These are phyloP conservation scores for Campopleginae sp. DNA, from an alignment of 2,888 invertebrate species.

Conservation along the genomic window DNA sequence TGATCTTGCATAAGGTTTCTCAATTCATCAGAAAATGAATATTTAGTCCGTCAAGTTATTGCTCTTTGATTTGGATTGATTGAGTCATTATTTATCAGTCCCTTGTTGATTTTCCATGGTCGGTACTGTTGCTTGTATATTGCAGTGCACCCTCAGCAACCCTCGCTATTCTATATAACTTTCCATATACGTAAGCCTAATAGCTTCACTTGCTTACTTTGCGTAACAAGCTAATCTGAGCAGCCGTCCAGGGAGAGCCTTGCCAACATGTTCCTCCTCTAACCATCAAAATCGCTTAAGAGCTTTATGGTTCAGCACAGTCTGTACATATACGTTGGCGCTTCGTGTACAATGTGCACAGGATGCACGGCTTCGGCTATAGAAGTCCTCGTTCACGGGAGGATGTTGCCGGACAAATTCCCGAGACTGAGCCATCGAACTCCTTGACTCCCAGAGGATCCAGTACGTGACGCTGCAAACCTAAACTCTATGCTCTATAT, in stretches of 20 bases:
- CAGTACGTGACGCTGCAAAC: constrained; percentile 46
- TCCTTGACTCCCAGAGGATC: constrained; percentile 52
- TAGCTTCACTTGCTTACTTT: constrained; percentile 66
- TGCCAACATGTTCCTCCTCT: constrained; percentile 64
- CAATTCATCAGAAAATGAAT: background rate
- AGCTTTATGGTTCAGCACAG: constrained; percentile 55
- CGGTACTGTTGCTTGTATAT: background rate
- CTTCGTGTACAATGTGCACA: constrained; percentile 17
- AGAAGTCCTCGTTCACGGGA: constrained; percentile 61
- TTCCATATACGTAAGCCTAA: constrained; percentile 53
- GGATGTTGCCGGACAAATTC: constrained; percentile 51
- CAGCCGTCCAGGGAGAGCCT: constrained; percentile 40
- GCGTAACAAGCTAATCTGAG: constrained; percentile 65
- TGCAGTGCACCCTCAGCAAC: background rate
- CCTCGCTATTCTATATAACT: constrained; percentile 55
- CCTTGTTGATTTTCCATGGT: background rate
- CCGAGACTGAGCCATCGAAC: constrained; percentile 49
- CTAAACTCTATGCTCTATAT: constrained; percentile 38
- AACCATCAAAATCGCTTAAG: constrained; percentile 65
- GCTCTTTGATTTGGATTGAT: background rate
- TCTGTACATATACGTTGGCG: constrained; percentile 8
- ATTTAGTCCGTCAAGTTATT: background rate
- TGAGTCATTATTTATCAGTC: background rate
- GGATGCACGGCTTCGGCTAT: constrained; percentile 31
- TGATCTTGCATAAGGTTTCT: background rate